Evolutionary conservation across 2,888 invertebrate species (phyloP), one percentile per base, ranked within the genome.

Genomic region (Nomada fucata): DNA sequence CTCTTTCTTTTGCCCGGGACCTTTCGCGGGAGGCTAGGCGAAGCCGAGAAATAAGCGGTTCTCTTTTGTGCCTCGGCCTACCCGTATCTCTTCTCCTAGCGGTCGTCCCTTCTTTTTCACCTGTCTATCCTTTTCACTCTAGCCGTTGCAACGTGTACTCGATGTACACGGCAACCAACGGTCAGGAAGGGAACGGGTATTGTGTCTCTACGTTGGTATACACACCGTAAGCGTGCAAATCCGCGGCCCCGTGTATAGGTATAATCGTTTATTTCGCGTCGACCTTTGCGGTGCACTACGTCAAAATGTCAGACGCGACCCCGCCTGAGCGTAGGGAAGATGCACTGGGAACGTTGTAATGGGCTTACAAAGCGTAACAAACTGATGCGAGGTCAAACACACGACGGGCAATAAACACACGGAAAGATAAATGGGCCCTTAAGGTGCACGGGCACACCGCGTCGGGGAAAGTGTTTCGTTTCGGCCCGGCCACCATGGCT

Each of bases 291-390:
- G 92, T 91, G 92, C 92, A 93, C 92, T 93, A 93, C 93, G 93
- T 93, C 93, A 93, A 93, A 92, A 92, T 93, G 93, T 93, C 93
- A 93, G 93, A 89, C 90, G 88, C 92, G 91, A 92, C 93, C 92
- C 92, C 92, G 92, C 92, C 92, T 92, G 91, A 86, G 92, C 90
- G 87, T 86, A 89, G 87, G 88, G 86, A 87, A 91, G 91, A 92
- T 92, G 90, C 92, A 92, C 91, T 92, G 92, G 92, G 92, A 92
- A 91, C 91, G 88, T 88, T 91, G 92, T 93, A 93, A 93, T 93
- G 92, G 93, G 92, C 92, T 93, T 92, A 93, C 93, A 93, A 93
- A 93, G 93, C 93, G 92, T 93, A 93, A 93, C 93, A 93, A 93
- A 93, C 93, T 93, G 93, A 93, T 92, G 92, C 92, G 92, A 93